Evolutionary conservation across 2,888 invertebrate species (phyloP).

Genomic region (Dioctria linearis): DNA sequence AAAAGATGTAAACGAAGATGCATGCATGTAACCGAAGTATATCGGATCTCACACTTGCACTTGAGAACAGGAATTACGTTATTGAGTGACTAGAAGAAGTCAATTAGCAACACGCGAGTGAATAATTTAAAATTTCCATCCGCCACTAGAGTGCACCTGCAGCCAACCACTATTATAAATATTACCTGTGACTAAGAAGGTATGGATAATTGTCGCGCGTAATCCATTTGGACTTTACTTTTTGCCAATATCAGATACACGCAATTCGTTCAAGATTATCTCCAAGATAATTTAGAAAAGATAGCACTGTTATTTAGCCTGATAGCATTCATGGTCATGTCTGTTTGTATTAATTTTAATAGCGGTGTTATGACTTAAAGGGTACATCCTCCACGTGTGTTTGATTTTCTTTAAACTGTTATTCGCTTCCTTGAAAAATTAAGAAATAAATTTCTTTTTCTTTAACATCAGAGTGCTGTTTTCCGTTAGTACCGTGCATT

Average conservation of each 20-base stretch:
- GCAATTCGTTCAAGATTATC: too few species aligned
- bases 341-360: too few species aligned
- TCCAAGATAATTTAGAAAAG: too few species aligned
- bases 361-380: too few species aligned
- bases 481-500: too few species aligned
- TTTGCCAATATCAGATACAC: too few species aligned
- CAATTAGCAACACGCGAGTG: slow-evolving; percentile 39
- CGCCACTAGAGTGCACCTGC: neutral
- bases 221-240: too few species aligned
- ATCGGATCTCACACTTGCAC: slow-evolving; percentile 20
- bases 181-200: slow-evolving; percentile 3
- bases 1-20: neutral
- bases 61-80: slow-evolving; percentile 25
- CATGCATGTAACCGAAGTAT: neutral
- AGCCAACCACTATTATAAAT: slow-evolving; percentile 18
- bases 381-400: too few species aligned
- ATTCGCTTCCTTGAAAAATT: neutral
- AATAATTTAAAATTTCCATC: slow-evolving; percentile 34
- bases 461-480: neutral
- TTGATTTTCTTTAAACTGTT: neutral
- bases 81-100: slow-evolving; percentile 21
- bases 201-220: neutral
- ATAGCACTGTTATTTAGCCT: too few species aligned
- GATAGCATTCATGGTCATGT: too few species aligned
- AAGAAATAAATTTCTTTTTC: slow-evolving; percentile 1